These are phyloP conservation scores for Eilema caniola DNA, from an alignment of 2,888 invertebrate species.

Conservation along the genomic window DNA sequence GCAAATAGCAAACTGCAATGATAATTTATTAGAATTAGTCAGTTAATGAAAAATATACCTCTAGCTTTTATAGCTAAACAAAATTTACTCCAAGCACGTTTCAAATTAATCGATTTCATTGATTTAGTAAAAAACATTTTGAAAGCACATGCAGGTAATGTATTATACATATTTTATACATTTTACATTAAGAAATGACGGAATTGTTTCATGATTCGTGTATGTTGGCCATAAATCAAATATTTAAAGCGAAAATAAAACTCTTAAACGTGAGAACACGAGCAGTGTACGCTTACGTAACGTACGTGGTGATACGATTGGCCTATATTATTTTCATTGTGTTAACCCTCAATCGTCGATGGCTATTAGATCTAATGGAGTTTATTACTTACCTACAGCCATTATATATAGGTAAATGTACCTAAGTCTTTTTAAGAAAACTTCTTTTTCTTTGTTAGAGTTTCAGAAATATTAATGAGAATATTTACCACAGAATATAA, in stretches of 20 bases:
- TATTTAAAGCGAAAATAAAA: slow-evolving; percentile 36
- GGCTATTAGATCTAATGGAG: slow-evolving; percentile 21
- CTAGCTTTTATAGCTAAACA: slow-evolving; percentile 20
- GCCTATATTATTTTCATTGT: slow-evolving; percentile 48
- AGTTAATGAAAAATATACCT: slow-evolving; percentile 39
- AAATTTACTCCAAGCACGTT: slow-evolving; percentile 32
- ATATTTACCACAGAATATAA: background rate
- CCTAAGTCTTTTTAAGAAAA: no score
- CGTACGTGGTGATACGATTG: slow-evolving; percentile 36
- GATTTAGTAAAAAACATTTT: slow-evolving; percentile 20
- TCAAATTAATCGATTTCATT: slow-evolving; percentile 26
- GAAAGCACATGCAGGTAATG: slow-evolving; percentile 27
- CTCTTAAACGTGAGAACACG: slow-evolving; percentile 30
- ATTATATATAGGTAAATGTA: slow-evolving; percentile 5
- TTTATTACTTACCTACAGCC: slow-evolving; percentile 5
- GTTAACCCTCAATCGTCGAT: slow-evolving; percentile 30
- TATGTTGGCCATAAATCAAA: slow-evolving; percentile 34
- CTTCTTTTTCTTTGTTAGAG: no score
- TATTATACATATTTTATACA: slow-evolving; percentile 26
- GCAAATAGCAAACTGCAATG: slow-evolving; percentile 42
- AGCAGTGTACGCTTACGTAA: slow-evolving; percentile 42
- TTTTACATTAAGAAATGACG: slow-evolving; percentile 18
- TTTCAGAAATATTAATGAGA: no score
- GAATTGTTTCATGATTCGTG: slow-evolving; percentile 23
- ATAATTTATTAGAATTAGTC: slow-evolving; percentile 39